Conservation (phyloP, 2,888 invertebrate species). For the Cyaniris semiargus region DNA sequence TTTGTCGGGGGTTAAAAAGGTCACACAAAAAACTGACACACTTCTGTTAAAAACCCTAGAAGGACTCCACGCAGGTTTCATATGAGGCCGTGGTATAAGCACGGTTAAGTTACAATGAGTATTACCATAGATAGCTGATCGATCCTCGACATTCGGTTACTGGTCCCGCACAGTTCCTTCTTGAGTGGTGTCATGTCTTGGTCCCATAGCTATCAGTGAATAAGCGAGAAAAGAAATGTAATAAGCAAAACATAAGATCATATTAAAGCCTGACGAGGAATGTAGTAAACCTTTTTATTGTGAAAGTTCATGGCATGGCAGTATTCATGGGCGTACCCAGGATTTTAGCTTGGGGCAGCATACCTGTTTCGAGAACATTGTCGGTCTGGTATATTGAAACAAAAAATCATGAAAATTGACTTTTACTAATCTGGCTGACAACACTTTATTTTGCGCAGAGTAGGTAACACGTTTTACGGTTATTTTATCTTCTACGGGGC, state of each 20-base stretch:
- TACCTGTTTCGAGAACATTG: no score
- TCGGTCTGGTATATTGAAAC: no score
- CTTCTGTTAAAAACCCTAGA: neutral
- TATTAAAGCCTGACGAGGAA: constrained; percentile 35
- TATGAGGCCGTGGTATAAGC: neutral
- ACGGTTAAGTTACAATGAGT: neutral
- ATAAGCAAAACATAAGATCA: constrained; percentile 48
- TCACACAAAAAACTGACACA: constrained; percentile 13
- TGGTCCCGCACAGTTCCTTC: constrained; percentile 87
- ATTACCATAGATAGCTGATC: constrained; percentile 90
- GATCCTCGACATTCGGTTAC: constrained; percentile 91
- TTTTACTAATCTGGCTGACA: no score
- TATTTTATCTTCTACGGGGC: no score
- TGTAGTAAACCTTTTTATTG: constrained; percentile 37
- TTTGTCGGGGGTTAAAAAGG: no score
- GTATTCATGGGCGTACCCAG: no score
- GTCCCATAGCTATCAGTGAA: constrained; percentile 87
- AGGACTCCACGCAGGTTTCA: neutral
- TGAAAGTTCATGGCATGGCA: neutral
- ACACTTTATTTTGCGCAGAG: no score
- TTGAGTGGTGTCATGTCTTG: constrained; percentile 93
- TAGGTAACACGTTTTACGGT: no score
- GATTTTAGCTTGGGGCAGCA: no score
- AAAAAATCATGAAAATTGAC: no score
- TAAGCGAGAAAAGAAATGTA: constrained; percentile 42